Base-by-base conservation (phyloP, 2,888 invertebrate species). In the Yponomeuta evonymella region DNA sequence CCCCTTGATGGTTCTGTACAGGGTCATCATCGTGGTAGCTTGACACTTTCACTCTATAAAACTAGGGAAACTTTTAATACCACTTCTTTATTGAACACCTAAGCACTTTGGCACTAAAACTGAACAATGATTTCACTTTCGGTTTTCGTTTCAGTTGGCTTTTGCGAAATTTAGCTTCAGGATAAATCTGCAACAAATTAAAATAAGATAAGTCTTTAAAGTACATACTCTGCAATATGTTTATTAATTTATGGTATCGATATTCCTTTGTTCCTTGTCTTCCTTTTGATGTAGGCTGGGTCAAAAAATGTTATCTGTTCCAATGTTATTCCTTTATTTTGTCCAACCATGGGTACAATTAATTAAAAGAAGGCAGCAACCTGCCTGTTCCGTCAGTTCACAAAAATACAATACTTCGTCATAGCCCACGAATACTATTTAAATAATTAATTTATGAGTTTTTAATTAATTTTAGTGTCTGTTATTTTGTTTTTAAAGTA, bases 1-100 rank as follows among this genome's bases (percentile, higher is more conserved):
- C 43, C 93, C 93, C 76, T 93, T 93, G 71, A 93, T 93, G 83
- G 93, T 93, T 82, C 93, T 84, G 79, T 93, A 93, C 70, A 93
- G 73, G 77, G 93, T 93, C 93, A 93, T 93, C 93, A 93, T 93
- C 79, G 90, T 93, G 85, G 76, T 71, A 67, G 36, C 64, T 58
- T 23, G 10, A 15, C 67, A 48, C 66, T 66, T 43, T 71, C 70
- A 73, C 70, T 73, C 76, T 75, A 72, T 58, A 43, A 15, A 15
- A 67, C 36, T 67, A 67, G 9, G 9, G 64, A 67, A 43, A 43
- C 67, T 67, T 23, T 23, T 36, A 12, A 43, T 15, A 36, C 43
- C 36, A 67, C 67, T 36, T 12, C n/a, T 67, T 15, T 67, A 65
- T 58, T 23, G 64, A 64, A 64, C 64, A 64, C 29, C 1, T 58